Evolutionary conservation across 2,888 invertebrate species (phyloP).

Genomic region (Cerceris ruficornis): DNA sequence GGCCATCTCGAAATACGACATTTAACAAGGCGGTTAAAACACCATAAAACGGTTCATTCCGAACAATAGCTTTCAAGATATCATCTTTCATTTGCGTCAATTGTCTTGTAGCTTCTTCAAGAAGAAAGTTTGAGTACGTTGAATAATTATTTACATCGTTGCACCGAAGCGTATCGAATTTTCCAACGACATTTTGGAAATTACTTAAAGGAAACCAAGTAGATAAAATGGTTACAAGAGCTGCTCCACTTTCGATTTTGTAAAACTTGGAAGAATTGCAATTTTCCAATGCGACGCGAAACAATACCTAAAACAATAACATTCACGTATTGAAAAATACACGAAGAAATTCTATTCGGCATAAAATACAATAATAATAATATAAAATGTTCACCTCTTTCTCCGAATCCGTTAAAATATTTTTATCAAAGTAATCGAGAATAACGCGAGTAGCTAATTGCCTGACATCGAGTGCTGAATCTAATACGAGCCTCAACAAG

Average conservation of each 20-base stretch:
- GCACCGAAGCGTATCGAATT: slow-evolving; percentile 6
- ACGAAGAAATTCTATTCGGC: too few species aligned
- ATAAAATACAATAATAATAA: slow-evolving; percentile 1
- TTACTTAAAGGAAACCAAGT: slow-evolving; percentile 64
- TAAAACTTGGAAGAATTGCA: slow-evolving; percentile 85
- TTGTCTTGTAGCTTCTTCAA: slow-evolving; percentile 73
- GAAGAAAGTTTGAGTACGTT: slow-evolving; percentile 64
- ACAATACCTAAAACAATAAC: slow-evolving; percentile 73
- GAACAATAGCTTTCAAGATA: slow-evolving; percentile 78
- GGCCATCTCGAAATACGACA: slow-evolving; percentile 59
- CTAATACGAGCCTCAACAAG: slow-evolving; percentile 83
- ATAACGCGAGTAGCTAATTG: slow-evolving; percentile 83
- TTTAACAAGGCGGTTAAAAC: slow-evolving; percentile 71
- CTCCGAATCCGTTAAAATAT: slow-evolving; percentile 70
- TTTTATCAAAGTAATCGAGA: slow-evolving; percentile 81
- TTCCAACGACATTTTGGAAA: slow-evolving; percentile 17
- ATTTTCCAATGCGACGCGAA: slow-evolving; percentile 80
- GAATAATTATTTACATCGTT: slow-evolving; percentile 1
- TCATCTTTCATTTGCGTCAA: slow-evolving; percentile 76
- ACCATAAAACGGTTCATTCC: slow-evolving; percentile 81
- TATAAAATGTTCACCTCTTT: slow-evolving; percentile 56
- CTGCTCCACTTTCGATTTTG: slow-evolving; percentile 85
- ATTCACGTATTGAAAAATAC: slow-evolving; percentile 3
- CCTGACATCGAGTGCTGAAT: slow-evolving; percentile 86
- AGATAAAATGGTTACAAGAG: slow-evolving; percentile 83